A percentile compares a stretch with the other conserved stretches of the same genome.
Conservation (phyloP, 2,113 vertebrate genomes). For the Natator depressus region DNA sequence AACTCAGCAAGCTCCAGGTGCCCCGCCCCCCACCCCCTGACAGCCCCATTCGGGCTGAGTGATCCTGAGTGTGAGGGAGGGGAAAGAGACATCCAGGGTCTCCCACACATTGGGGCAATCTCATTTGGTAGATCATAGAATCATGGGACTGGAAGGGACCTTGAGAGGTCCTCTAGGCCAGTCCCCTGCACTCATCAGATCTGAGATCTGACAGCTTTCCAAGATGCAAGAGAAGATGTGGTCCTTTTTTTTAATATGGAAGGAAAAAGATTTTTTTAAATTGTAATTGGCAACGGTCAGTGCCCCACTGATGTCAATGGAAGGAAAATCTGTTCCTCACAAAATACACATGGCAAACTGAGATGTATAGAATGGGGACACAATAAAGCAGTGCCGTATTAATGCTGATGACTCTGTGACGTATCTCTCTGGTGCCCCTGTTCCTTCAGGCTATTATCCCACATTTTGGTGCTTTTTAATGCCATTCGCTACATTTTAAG, state of each 20-base stretch:
- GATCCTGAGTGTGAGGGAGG: neutral
- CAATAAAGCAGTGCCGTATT: rapidly evolving
- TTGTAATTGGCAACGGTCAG: neutral
- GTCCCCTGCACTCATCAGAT: too few species aligned
- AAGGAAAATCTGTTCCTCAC: rapidly evolving
- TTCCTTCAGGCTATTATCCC: neutral
- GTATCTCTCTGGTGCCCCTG: rapidly evolving
- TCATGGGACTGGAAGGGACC: too few species aligned
- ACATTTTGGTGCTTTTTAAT: neutral
- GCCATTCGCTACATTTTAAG: rapidly evolving
- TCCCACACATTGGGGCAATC: rapidly evolving
- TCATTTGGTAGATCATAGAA: neutral
- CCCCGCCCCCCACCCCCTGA: rapidly evolving
- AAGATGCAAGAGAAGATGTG: rapidly evolving
- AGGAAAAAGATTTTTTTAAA: neutral
- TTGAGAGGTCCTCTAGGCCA: too few species aligned
- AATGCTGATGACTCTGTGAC: neutral
- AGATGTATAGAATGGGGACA: neutral
- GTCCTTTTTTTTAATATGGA: neutral
- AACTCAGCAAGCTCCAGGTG: neutral
- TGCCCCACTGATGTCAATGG: neutral
- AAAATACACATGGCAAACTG: neutral
- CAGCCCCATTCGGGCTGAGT: too few species aligned
- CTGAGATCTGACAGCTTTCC: neutral
- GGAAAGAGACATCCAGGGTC: rapidly evolving